Evolutionary conservation across 2,888 invertebrate genomes (phyloP).

Genomic region (Pterostichus niger): DNA sequence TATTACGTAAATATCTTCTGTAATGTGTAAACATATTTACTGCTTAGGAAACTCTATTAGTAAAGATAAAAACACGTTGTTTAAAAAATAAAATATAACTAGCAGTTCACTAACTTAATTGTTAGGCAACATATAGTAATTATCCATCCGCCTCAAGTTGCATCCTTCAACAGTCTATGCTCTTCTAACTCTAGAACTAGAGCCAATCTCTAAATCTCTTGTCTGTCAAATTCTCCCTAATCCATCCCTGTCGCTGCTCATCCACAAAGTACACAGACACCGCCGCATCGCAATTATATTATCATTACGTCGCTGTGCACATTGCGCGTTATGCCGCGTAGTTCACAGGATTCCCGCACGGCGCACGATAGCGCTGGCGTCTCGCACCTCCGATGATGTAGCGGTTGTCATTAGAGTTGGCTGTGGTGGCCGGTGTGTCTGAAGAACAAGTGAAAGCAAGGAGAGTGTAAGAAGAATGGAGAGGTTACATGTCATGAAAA

Average conservation of each 20-base stretch:
- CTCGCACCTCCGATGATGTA: not conserved
- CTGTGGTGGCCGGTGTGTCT: not conserved
- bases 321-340: slow-evolving; percentile 12
- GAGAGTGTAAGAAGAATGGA: slow-evolving; percentile 4
- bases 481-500: not conserved
- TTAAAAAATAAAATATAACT: too few relatives aligned
- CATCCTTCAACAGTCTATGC: too few relatives aligned
- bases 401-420: not conserved
- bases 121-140: too few relatives aligned
- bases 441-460: too few relatives aligned
- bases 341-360: slow-evolving; percentile 6
- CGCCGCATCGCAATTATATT: slow-evolving; percentile 43
- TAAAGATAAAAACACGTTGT: too few relatives aligned
- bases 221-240: not conserved
- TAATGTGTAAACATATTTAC: too few relatives aligned
- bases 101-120: too few relatives aligned
- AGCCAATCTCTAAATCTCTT: not conserved
- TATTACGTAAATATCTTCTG: too few relatives aligned
- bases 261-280: slow-evolving; percentile 22
- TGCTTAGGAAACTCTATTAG: too few relatives aligned
- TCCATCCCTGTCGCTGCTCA: not conserved
- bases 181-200: not conserved
- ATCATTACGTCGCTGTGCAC: slow-evolving; percentile 19
- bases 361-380: not conserved
- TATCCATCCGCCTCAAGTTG: not conserved